Percentiles rank a stretch among this genome's conserved stretches.
Conservation (phyloP, 2,113 vertebrate genomes). For the Neopipo cinnamomea region DNA sequence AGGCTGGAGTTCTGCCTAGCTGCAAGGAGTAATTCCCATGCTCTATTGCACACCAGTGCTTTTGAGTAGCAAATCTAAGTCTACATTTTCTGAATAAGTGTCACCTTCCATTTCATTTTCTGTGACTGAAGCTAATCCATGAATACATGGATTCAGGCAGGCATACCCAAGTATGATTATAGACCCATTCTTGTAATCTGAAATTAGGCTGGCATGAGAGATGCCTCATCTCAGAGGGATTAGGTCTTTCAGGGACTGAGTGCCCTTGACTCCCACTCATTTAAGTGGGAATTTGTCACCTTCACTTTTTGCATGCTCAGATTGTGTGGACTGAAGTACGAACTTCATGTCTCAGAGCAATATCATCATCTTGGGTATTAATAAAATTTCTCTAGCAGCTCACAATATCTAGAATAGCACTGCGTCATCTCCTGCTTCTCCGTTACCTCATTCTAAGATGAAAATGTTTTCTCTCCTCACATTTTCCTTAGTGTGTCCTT, state of each 20-base stretch:
- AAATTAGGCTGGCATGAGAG: neutral
- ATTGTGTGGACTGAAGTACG: neutral
- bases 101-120: neutral
- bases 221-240: neutral
- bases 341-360: neutral
- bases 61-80: neutral
- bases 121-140: neutral
- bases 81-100: neutral
- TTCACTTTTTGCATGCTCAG: neutral
- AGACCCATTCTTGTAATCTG: neutral
- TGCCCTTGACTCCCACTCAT: neutral
- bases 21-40: neutral
- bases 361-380: neutral
- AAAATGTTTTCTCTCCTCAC: neutral
- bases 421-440: neutral
- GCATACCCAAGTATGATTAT: neutral
- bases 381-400: neutral
- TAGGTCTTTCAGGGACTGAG: neutral
- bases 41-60: neutral
- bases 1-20: neutral
- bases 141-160: neutral
- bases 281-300: neutral
- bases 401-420: neutral
- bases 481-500: neutral
- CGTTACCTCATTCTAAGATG: neutral